Percentiles rank a stretch among this genome's conserved stretches.
Conservation (phyloP, 2,797 vertebrate genomes). For the Rhinoraja longicauda region DNA sequence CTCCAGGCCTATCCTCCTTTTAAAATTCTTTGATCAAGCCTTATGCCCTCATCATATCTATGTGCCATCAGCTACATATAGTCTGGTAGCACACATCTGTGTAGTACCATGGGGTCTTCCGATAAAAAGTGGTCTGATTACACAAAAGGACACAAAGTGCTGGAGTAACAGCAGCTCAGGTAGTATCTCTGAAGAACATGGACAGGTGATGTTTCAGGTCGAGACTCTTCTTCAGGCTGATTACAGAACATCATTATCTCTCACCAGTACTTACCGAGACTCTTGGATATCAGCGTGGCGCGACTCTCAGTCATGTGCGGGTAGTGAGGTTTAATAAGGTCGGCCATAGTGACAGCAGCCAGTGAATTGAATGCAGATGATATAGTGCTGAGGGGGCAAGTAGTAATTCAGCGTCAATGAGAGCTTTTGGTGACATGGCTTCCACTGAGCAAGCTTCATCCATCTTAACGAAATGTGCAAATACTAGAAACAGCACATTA, state of each 20-base stretch:
- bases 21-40: background rate
- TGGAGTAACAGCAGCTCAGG: too few relatives aligned
- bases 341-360: slow-evolving; percentile 86
- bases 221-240: too few relatives aligned
- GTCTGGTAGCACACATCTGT: background rate
- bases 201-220: too few relatives aligned
- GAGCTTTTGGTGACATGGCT: background rate
- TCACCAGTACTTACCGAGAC: slow-evolving; percentile 61
- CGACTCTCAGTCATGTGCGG: slow-evolving; percentile 66
- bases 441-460: background rate
- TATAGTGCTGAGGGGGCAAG: slow-evolving; percentile 66
- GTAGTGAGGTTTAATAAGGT: slow-evolving; percentile 78
- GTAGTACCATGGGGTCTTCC: background rate
- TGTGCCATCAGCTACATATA: background rate
- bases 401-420: background rate
- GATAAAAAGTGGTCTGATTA: background rate
- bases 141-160: too few relatives aligned
- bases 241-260: background rate
- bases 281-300: slow-evolving; percentile 74
- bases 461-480: background rate
- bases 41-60: background rate
- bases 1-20: background rate
- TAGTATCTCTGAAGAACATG: too few relatives aligned
- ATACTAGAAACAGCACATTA: background rate
- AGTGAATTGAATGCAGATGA: slow-evolving; percentile 88